Base-by-base conservation (phyloP, 2,888 invertebrate species). In the Syrista parreyssii region DNA sequence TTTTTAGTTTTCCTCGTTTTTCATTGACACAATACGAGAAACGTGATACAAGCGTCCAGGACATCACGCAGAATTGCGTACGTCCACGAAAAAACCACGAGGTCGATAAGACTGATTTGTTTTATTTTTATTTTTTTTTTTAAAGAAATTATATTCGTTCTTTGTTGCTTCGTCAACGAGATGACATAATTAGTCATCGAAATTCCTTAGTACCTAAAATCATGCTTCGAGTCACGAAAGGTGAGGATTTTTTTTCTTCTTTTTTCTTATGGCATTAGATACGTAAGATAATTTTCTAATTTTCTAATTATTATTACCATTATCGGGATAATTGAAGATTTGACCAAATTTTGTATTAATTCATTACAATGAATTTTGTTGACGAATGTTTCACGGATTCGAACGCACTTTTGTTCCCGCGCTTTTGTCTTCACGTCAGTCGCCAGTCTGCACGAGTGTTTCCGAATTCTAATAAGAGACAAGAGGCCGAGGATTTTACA, bases 1-100 rank as follows among this genome's bases (percentile, higher is more conserved):
- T 79, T 79, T 82, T 71, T 30, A 12, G 68, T 12, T 71, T 75
- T 77, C 78, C 76, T 80, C 79, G 74, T 75, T 80, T 83, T 82
- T 72, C 75, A 83, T 69, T 81, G 80, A 33, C 4, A 71, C 32
- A 71, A 71, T 11, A 71, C 31, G 71, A 71, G 71, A 33, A 55
- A 71, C 71, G 71, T 71, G 71, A 15, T 9, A 71, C 31, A 31
- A 71, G 71, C 71, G 71, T 71, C 71, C 71, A 33, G 32, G 71
- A 9, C 71, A 33, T 12, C 12, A 71, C 32, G 32, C 32, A 71
- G 31, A 71, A 23, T 31, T 71, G 32, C 55, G 71, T 32, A 71
- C 31, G 71, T 71, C 71, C 12, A 55, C 55, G 23, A 55, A 71
- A 23, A 31, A 71, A 71, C 71, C 71, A 71, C 71, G 71, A 71